Conservation (phyloP, 2,797 vertebrate species). For the Scarus forsteni region DNA sequence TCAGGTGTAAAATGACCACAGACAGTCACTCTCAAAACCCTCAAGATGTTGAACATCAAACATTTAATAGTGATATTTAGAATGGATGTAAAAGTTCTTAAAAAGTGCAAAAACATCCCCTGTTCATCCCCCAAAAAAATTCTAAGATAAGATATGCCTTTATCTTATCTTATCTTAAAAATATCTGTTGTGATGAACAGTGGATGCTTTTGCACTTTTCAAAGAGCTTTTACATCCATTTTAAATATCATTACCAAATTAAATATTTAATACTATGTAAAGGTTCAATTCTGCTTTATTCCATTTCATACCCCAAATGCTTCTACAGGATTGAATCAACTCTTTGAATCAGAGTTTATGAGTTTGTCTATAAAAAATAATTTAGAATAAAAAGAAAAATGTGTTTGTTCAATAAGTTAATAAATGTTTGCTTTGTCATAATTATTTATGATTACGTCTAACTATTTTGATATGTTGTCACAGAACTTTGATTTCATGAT, state of each 20-base stretch:
- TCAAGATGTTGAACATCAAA: slow-evolving; percentile 1
- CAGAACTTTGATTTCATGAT: background rate
- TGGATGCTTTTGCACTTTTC: no score
- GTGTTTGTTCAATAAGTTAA: background rate
- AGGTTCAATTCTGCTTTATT: background rate
- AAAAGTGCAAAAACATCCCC: background rate
- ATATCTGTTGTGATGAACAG: no score
- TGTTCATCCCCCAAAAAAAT: no score
- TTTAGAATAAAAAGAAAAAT: background rate
- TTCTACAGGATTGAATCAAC: background rate
- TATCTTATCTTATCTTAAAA: no score
- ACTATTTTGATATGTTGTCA: no score
- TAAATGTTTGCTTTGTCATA: background rate
- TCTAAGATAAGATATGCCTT: no score
- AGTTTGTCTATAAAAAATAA: background rate
- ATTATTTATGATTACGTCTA: background rate
- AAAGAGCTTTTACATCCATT: no score
- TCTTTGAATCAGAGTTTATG: background rate
- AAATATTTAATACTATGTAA: no score
- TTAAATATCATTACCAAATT: no score
- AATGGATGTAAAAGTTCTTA: background rate
- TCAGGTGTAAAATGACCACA: background rate
- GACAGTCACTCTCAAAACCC: background rate
- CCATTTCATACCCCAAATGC: background rate
- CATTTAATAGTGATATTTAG: background rate